Evolutionary conservation across 2,797 vertebrate species (phyloP).

Genomic region (Ptychadena robeensis): DNA sequence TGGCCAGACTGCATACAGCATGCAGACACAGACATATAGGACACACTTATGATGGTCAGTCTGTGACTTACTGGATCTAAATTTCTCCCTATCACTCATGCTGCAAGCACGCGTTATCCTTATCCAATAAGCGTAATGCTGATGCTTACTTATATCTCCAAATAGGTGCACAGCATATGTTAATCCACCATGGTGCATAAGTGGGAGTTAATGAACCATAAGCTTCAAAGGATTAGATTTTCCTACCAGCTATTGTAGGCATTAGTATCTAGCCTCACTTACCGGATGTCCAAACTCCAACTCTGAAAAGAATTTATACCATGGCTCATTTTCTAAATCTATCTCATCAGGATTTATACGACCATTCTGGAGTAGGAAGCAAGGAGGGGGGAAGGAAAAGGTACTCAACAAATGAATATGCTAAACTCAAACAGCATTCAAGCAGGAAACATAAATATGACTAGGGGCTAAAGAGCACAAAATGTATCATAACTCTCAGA

Average conservation of each 20-base stretch:
- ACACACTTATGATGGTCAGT: not conserved
- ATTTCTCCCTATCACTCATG: not conserved
- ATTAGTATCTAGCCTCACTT: constrained; percentile 84
- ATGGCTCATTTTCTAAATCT: constrained; percentile 99
- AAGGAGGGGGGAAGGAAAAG: constrained; percentile 80
- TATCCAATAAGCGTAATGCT: not conserved
- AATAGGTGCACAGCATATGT: constrained; percentile 20
- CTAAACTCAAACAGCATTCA: constrained; percentile 64
- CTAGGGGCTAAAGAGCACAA: not conserved
- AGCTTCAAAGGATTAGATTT: constrained; percentile 63
- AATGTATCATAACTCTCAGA: too few species aligned
- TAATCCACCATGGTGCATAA: constrained; percentile 37
- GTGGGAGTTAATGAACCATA: constrained; percentile 55
- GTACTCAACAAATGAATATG: constrained; percentile 71
- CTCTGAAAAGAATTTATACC: constrained; percentile 99
- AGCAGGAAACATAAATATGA: constrained; percentile 49
- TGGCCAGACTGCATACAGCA: not conserved
- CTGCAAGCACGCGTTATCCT: not conserved
- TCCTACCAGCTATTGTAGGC: constrained; percentile 65
- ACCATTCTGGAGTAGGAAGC: constrained; percentile 88
- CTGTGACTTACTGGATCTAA: not conserved
- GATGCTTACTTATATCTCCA: not conserved
- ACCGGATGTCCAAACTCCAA: constrained; percentile 99
- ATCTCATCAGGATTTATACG: constrained; percentile 91
- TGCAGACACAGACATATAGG: not conserved